Percentiles rank a stretch among this genome's conserved stretches.
Conservation (phyloP, 2,888 invertebrate genomes). For the Morpho helenor region DNA sequence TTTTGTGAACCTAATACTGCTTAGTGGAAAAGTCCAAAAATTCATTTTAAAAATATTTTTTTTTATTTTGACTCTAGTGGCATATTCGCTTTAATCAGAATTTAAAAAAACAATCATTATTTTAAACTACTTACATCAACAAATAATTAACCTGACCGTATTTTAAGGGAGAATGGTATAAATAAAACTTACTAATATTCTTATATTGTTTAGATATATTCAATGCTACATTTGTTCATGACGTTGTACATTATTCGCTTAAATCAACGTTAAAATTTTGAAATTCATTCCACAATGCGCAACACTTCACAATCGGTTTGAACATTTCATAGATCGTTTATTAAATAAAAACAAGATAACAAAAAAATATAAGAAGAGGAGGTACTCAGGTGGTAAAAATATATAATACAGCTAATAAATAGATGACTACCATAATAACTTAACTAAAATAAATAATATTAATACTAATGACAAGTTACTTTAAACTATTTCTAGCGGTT, state of each 20-base stretch:
- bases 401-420: conserved; percentile 56
- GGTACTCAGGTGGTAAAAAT: conserved; percentile 76
- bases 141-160: no score
- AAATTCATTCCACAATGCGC: conserved; percentile 9
- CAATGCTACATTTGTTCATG: conserved; percentile 30
- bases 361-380: conserved; percentile 55
- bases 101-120: neutral
- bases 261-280: conserved; percentile 18
- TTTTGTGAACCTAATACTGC: no score
- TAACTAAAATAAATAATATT: conserved; percentile 75
- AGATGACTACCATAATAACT: conserved; percentile 56
- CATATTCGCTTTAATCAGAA: no score
- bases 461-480: conserved; percentile 79
- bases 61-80: no score
- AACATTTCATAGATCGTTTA: conserved; percentile 42
- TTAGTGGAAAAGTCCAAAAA: no score
- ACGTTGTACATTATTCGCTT: conserved; percentile 26
- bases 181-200: conserved; percentile 18
- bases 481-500: conserved; percentile 74
- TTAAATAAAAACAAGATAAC: conserved; percentile 26
- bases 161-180: conserved; percentile 2
- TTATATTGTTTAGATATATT: conserved; percentile 26
- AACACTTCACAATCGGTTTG: conserved; percentile 14
- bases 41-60: no score
- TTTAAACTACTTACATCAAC: no score